phyloP scores from a whole-genome alignment of 2,797 vertebrate genomes.

The Decapterus maruadsi region DNA sequence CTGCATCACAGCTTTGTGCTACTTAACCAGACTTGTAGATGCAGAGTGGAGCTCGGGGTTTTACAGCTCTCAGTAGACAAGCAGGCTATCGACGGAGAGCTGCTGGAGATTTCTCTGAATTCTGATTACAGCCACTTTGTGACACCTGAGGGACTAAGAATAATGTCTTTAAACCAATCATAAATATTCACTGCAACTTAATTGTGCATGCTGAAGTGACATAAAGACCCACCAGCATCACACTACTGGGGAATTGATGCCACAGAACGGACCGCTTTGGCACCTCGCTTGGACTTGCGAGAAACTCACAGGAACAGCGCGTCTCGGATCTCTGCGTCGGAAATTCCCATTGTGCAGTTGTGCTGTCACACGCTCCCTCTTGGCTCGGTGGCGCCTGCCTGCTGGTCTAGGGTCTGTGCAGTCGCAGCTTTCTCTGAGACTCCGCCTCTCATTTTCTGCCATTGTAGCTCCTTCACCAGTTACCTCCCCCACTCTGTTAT shows the following conservation, averaged over 20 bases:
- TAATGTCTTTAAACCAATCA: slow-evolving; percentile 81
- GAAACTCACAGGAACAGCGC: slow-evolving; percentile 67
- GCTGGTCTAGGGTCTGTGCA: slow-evolving; percentile 19
- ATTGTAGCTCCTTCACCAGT: slow-evolving; percentile 76
- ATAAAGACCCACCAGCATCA: slow-evolving; percentile 79
- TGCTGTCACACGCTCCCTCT: slow-evolving; percentile 29
- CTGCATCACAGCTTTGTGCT: slow-evolving; percentile 25
- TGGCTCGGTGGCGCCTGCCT: slow-evolving; percentile 16
- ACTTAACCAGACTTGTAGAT: slow-evolving; percentile 57
- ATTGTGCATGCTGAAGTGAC: slow-evolving; percentile 83
- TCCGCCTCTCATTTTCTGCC: slow-evolving; percentile 64
- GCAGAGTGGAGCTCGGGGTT: slow-evolving; percentile 61
- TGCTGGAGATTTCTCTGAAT: slow-evolving; percentile 75
- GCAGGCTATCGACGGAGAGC: slow-evolving; percentile 74
- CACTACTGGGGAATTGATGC: slow-evolving; percentile 72
- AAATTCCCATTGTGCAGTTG: slow-evolving; percentile 22
- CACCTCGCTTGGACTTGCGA: slow-evolving; percentile 59
- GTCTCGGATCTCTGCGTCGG: slow-evolving; percentile 18
- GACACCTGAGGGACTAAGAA: slow-evolving; percentile 84
- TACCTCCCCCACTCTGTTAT: slow-evolving; percentile 87
- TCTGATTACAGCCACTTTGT: slow-evolving; percentile 87
- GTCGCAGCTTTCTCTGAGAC: slow-evolving; percentile 46
- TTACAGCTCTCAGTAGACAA: slow-evolving; percentile 80
- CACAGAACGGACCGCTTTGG: slow-evolving; percentile 51
- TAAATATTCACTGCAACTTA: slow-evolving; percentile 89